phyloP scores from a whole-genome alignment of 2,797 vertebrate species.

The Dendrocincla tyrannina region DNA sequence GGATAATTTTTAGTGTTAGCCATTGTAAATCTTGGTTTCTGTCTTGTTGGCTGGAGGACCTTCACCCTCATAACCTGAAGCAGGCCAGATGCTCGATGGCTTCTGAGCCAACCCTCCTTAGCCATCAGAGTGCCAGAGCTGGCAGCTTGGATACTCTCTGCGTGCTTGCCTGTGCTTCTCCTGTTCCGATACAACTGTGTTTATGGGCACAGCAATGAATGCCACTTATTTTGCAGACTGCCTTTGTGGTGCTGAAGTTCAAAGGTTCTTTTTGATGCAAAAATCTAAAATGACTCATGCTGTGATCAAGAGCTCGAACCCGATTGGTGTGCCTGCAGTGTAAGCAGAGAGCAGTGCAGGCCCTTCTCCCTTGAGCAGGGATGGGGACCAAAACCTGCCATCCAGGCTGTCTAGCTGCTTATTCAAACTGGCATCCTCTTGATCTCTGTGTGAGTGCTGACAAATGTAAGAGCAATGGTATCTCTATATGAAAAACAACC shows the following conservation, averaged over 20 bases:
- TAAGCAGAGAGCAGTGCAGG: neutral
- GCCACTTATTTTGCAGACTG: neutral
- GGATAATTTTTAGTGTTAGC: neutral
- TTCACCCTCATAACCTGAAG: neutral
- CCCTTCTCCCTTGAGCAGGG: neutral
- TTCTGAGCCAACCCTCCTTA: neutral
- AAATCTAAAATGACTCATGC: neutral
- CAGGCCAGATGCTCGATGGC: neutral
- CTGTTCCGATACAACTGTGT: neutral
- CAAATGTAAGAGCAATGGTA: neutral
- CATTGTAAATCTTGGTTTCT: neutral
- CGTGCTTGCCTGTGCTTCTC: neutral
- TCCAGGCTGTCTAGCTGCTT: neutral
- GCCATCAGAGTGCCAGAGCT: fast-evolving
- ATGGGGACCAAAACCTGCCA: neutral
- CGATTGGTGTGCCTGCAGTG: fast-evolving
- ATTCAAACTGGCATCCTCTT: neutral
- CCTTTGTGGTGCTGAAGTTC: neutral
- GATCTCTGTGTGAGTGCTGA: neutral
- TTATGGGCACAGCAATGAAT: neutral
- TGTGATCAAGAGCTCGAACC: neutral
- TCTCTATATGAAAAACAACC: neutral
- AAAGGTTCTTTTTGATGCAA: neutral
- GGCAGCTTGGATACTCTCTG: fast-evolving
- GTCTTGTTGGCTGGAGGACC: neutral